These are phyloP conservation scores for Hirundichthys speculiger DNA, from an alignment of 2,113 vertebrate species.

Conservation along the genomic window DNA sequence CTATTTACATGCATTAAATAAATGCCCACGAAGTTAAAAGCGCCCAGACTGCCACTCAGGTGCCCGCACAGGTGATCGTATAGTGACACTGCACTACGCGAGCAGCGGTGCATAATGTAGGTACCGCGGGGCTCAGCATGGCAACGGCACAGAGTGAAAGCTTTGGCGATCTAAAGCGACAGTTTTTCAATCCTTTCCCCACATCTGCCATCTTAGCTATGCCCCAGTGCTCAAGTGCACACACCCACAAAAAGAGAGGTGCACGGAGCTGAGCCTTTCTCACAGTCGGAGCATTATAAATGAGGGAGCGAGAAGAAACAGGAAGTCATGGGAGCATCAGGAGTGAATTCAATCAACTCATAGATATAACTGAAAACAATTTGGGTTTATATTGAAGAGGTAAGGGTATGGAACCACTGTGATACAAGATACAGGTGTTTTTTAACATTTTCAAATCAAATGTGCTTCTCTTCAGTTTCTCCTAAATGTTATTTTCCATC, in stretches of 20 bases:
- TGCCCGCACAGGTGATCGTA: slow-evolving; percentile 10
- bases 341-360: too few relatives aligned
- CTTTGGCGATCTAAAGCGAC: slow-evolving; percentile 72
- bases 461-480: slow-evolving; percentile 2
- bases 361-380: slow-evolving; percentile 62
- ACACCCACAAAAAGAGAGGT: slow-evolving; percentile 29
- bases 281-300: slow-evolving; percentile 13
- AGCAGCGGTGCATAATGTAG: slow-evolving; percentile 20
- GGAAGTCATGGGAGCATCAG: not conserved
- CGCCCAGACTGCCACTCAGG: slow-evolving; percentile 13
- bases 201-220: slow-evolving; percentile 73
- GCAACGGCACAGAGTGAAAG: slow-evolving; percentile 53
- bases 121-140: slow-evolving; percentile 25
- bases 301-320: not conserved
- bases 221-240: slow-evolving; percentile 53
- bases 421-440: slow-evolving; percentile 10
- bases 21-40: slow-evolving; percentile 4
- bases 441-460: too few relatives aligned
- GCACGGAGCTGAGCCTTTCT: slow-evolving; percentile 44
- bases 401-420: not conserved
- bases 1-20: slow-evolving; percentile 44
- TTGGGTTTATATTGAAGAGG: slow-evolving; percentile 33
- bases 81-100: slow-evolving; percentile 10
- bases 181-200: slow-evolving; percentile 73
- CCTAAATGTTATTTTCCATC: not conserved